Conservation (phyloP, 2,888 invertebrate genomes). For the Ametastegia equiseti region DNA sequence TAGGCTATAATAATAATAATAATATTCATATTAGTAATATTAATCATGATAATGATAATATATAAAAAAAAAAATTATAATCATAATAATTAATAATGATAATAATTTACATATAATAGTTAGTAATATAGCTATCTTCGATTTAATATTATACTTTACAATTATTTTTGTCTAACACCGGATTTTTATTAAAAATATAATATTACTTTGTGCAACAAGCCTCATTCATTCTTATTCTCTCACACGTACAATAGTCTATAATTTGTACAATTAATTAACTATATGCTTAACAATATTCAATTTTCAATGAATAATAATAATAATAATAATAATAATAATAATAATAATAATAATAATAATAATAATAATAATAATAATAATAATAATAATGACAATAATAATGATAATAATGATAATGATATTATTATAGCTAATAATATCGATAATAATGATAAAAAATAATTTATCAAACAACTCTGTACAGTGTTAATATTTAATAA, state of each 20-base stretch:
- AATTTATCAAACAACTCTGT: constrained; percentile 39
- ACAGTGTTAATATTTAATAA: constrained; percentile 50
- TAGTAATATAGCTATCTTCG: constrained; percentile 52
- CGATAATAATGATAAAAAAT: constrained; percentile 10
- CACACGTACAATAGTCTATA: constrained; percentile 60
- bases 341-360: constrained; percentile 2
- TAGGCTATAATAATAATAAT: constrained; percentile 12
- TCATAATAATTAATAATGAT: constrained; percentile 50
- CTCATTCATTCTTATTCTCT: constrained; percentile 49
- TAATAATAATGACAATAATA: constrained; percentile 18
- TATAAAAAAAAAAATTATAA: too few relatives aligned
- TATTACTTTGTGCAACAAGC: constrained; percentile 72
- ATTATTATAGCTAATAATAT: too few relatives aligned
- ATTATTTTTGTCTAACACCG: constrained; percentile 66
- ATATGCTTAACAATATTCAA: constrained; percentile 65
- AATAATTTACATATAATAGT: constrained; percentile 68
- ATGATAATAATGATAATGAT: neutral
- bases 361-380: constrained; percentile 46
- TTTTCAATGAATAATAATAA: constrained; percentile 55
- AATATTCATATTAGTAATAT: constrained; percentile 17
- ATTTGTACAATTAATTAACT: constrained; percentile 71
- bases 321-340: constrained; percentile 15
- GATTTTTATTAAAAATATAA: constrained; percentile 75
- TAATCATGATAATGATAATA: constrained; percentile 50
- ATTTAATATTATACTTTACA: constrained; percentile 64